These are phyloP conservation scores for Ceramica pisi DNA, from an alignment of 2,888 invertebrate species.

Conservation along the genomic window DNA sequence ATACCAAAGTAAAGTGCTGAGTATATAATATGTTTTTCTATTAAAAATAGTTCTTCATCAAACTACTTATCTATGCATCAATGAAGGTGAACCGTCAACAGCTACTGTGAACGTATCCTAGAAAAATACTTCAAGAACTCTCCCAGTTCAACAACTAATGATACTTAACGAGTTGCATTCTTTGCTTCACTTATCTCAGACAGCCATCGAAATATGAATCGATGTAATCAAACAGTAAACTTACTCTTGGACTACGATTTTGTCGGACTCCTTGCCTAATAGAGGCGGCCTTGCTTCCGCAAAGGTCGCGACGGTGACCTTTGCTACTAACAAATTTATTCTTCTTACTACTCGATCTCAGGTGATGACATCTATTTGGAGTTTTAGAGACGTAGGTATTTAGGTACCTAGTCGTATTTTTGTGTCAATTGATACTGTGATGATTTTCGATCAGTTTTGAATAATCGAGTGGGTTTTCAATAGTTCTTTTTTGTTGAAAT, in stretches of 20 bases:
- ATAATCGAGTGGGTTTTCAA: not conserved
- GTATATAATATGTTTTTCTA: no score
- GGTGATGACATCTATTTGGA: conserved; percentile 78
- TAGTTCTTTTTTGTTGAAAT: no score
- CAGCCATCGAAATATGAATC: conserved; percentile 41
- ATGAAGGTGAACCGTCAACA: conserved; percentile 31
- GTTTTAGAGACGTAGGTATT: conserved; percentile 56
- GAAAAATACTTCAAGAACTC: conserved; percentile 6
- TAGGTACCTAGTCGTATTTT: conserved; percentile 66
- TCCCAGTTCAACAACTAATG: conserved; percentile 11
- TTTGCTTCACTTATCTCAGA: conserved; percentile 19
- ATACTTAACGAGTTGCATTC: conserved; percentile 30
- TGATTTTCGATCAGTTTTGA: conserved; percentile 9
- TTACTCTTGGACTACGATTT: conserved; percentile 57
- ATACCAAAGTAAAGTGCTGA: no score
- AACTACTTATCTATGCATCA: conserved; percentile 7
- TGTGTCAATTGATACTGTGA: conserved; percentile 62
- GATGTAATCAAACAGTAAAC: conserved; percentile 48
- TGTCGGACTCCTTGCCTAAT: conserved; percentile 66
- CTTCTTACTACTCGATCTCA: conserved; percentile 61
- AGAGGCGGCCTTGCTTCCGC: conserved; percentile 81
- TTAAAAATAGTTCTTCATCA: no score
- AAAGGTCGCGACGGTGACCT: conserved; percentile 84
- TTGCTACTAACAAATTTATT: conserved; percentile 73
- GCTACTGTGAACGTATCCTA: not conserved